Base-by-base conservation (phyloP, 2,888 invertebrate species). In the Anorthoa munda region DNA sequence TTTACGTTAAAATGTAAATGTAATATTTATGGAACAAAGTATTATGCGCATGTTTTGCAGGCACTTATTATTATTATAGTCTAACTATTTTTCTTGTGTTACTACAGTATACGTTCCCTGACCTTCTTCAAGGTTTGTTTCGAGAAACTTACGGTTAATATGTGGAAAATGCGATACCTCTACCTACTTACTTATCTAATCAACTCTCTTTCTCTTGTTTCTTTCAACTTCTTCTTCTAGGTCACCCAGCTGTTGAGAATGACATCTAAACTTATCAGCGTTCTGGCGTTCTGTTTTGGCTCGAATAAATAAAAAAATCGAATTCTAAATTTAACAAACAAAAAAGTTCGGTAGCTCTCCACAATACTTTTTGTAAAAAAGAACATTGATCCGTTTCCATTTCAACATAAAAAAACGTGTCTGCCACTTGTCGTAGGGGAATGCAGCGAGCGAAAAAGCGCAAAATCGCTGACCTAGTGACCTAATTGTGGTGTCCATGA, bases 401-500 rank as follows among this genome's bases (percentile, higher is more conserved):
- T 48, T 5, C 50, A 2, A 71, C 26, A 56, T 70, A 77, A 73
- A 77, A 82, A 75, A 75, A 56, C 23, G 26, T 46, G 53, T 66
- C 58, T 66, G 72, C 75, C 76, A 72, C 51, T 67, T 72, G 79
- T 71, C 66, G 59, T 72, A 71, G 26, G 70, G 77, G 74, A 71
- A 70, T 74, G 77, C 71, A 76, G 76, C 67, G 71, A 83, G 86
- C 75, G 82, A 86, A 90, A 92, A 90, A 90, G 87, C 88, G 89
- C 87, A 85, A 90, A 93, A 90, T 90, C 83, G 89, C 89, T 90
- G 94, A 90, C 94, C 94, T 85, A 95, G 81, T 95, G 91, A 93
- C 95, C 95, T 86, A 93, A 92, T 92, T 94, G 90, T 84, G 82
- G 86, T 89, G 93, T 92, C 94, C 94, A 92, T 93, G 93, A 93